Evolutionary conservation across 2,113 vertebrate species (phyloP).

Genomic region (Brachyistius frenatus): DNA sequence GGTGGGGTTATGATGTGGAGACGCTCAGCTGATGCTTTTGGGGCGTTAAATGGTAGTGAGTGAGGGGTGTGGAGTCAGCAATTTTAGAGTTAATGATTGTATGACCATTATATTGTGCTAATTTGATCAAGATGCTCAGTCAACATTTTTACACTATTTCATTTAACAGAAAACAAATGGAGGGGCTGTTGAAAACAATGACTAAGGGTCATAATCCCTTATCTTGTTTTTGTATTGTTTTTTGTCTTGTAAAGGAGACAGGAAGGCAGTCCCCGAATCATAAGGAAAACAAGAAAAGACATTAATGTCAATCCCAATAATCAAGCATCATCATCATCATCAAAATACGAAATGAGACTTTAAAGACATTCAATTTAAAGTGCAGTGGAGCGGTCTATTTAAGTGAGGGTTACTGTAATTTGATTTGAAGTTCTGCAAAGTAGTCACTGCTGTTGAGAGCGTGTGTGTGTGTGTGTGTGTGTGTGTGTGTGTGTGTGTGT

Average conservation of each 20-base stretch:
- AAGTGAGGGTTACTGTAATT: slow-evolving; percentile 45
- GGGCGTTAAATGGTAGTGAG: slow-evolving; percentile 54
- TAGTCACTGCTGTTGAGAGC: slow-evolving; percentile 13
- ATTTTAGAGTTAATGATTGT: slow-evolving; percentile 54
- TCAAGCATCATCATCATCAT: slow-evolving; percentile 36
- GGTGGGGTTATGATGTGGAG: slow-evolving; percentile 42
- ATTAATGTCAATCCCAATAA: slow-evolving; percentile 3
- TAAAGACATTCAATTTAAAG: slow-evolving; percentile 17
- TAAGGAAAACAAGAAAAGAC: slow-evolving; percentile 27
- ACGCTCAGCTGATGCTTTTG: slow-evolving; percentile 46
- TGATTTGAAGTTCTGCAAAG: slow-evolving; percentile 43
- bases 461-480: background rate
- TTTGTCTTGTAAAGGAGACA: background rate
- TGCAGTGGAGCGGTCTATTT: slow-evolving; percentile 15
- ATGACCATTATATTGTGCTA: slow-evolving; percentile 50
- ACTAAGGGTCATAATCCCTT: slow-evolving; percentile 1
- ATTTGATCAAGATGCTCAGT: slow-evolving; percentile 71
- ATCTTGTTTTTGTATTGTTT: background rate
- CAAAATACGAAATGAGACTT: slow-evolving; percentile 19
- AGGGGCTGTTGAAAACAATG: background rate
- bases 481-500: too few species aligned
- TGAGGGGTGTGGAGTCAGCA: slow-evolving; percentile 50
- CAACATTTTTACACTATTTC: slow-evolving; percentile 54
- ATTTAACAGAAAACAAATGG: slow-evolving; percentile 55
- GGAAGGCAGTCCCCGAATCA: background rate